Evolutionary conservation across 2,797 vertebrate species (phyloP), one percentile per base, ranked within the genome.

Genomic region (Sebastes alutus): DNA sequence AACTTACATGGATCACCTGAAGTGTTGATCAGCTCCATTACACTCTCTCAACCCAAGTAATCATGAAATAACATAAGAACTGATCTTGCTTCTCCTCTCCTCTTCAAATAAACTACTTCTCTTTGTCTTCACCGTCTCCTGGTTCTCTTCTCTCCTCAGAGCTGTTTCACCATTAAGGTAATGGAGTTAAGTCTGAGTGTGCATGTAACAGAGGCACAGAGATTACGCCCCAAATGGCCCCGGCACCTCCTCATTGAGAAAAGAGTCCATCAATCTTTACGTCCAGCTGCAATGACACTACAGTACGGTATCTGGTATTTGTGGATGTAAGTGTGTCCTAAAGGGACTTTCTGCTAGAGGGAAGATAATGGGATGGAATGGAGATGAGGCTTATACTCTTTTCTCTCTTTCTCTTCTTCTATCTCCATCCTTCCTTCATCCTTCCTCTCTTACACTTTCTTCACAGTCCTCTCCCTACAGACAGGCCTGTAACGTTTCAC

Each of bases 261-360:
- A 85, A 72, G 58, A 87, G 55, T 42, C 78, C 81, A 94, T 93
- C 91, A 89, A 87, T 92, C 92, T 89, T 46, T 3, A 58, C 74
- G 82, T 89, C 85, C 79, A 75, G 77, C 6, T 32, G 61, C 78
- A 81, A 23, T 74, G 82, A 84, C 79, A 62, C 81, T 61, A 75
- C 66, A 78, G 75, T 85, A 71, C 33, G 0, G 71, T 67, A 65
- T 72, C 62, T 77, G 66, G 66, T 64, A 60, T 80, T 63, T 72
- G 81, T 72, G 62, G 23, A 25, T 14, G n/a, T 11, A 29, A 52
- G 30, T 54, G 25, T 79, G 52, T 81, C 84, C 81, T 84, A 75
- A 70, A 62, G 80, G 69, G 58, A 81, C 74, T 6, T 55, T 78
- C 85, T 74, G 82, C 78, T 85, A 69, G 84, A 78, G 54, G 81